A percentile compares a stretch with the other conserved stretches of the same genome.
Conservation (phyloP, 2,888 invertebrate species). For the Epinotia bilunana region DNA sequence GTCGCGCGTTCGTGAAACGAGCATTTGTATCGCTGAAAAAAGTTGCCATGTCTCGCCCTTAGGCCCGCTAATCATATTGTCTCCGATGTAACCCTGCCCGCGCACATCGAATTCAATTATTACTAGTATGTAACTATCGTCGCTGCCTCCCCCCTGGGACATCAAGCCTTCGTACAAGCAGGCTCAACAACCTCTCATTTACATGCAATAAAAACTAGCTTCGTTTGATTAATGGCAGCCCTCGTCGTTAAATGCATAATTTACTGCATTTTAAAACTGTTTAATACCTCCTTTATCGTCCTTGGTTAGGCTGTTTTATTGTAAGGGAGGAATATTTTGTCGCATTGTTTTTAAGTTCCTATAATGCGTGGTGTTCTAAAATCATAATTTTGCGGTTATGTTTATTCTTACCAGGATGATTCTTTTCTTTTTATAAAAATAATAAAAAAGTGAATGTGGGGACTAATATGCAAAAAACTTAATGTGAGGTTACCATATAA, state of each 20-base stretch:
- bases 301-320: slow-evolving; percentile 38
- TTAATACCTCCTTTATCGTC: slow-evolving; percentile 73
- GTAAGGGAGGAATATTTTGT: slow-evolving; percentile 18
- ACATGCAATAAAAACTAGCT: slow-evolving; percentile 80
- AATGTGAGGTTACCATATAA: too few species aligned
- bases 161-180: slow-evolving; percentile 53
- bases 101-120: slow-evolving; percentile 25
- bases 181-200: slow-evolving; percentile 65
- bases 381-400: too few species aligned
- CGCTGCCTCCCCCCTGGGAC: slow-evolving; percentile 42
- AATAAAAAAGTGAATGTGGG: too few species aligned
- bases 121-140: slow-evolving; percentile 48
- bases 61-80: neutral
- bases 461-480: too few species aligned
- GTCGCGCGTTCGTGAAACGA: too few species aligned
- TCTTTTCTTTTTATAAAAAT: too few species aligned
- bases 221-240: slow-evolving; percentile 76
- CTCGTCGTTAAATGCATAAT: slow-evolving; percentile 78
- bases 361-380: too few species aligned
- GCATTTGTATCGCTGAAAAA: too few species aligned
- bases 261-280: slow-evolving; percentile 82
- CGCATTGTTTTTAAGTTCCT: slow-evolving; percentile 14
- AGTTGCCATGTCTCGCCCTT: too few species aligned
- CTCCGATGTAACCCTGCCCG: too few species aligned
- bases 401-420: too few species aligned